Conservation (phyloP, 2,888 invertebrate species). For the Harpalus rubripes region DNA sequence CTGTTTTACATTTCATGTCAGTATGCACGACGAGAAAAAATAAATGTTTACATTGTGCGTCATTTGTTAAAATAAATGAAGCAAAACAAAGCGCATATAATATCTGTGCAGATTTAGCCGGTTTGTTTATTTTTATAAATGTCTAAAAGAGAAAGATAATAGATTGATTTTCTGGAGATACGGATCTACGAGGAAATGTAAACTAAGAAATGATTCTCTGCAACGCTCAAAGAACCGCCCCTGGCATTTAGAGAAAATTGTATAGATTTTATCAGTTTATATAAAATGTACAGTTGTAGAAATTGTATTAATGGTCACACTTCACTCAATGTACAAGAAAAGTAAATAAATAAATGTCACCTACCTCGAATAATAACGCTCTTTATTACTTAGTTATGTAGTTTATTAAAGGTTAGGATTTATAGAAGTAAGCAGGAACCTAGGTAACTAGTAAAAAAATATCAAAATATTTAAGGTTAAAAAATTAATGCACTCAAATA, state of each 20-base stretch:
- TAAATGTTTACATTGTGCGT: slow-evolving; percentile 19
- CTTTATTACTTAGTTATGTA: too few relatives aligned
- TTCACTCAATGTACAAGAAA: not conserved
- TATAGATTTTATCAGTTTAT: not conserved
- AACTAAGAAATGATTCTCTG: not conserved
- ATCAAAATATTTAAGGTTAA: too few relatives aligned
- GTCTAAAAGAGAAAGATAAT: not conserved
- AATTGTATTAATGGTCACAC: not conserved
- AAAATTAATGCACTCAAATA: too few relatives aligned
- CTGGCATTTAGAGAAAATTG: not conserved
- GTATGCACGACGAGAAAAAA: slow-evolving; percentile 35
- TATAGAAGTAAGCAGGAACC: too few relatives aligned
- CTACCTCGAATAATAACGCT: too few relatives aligned
- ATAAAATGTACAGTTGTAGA: not conserved
- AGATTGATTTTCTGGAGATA: slow-evolving; percentile 20
- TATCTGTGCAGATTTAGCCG: slow-evolving; percentile 11
- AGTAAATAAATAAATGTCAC: not conserved
- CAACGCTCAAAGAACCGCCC: not conserved
- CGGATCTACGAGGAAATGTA: not conserved
- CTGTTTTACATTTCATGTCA: slow-evolving; percentile 45
- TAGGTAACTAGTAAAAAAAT: too few relatives aligned
- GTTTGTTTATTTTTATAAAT: slow-evolving; percentile 13
- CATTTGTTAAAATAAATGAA: slow-evolving; percentile 61
- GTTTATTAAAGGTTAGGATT: too few relatives aligned
- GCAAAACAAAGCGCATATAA: slow-evolving; percentile 28